Conservation (phyloP, 2,797 vertebrate genomes). For the Phoxinus dragarum region DNA sequence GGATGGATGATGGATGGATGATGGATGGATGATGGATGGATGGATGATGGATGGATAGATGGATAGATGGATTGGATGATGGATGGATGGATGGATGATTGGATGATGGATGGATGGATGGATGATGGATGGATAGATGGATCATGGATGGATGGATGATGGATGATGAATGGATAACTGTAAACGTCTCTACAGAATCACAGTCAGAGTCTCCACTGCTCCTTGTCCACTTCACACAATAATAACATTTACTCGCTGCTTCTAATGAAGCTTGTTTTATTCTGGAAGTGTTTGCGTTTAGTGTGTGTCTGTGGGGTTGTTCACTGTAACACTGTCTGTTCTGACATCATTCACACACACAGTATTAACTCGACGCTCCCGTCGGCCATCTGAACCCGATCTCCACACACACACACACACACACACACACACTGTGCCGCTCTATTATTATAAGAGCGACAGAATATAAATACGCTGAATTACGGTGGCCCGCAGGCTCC, state of each 20-base stretch:
- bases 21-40: no score
- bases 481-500: constrained; percentile 62
- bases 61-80: no score
- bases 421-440: neutral
- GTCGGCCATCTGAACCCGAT: constrained; percentile 39
- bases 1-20: no score
- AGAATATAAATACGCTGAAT: constrained; percentile 73
- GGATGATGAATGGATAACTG: no score
- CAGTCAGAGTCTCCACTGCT: no score
- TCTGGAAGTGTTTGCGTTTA: neutral
- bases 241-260: neutral
- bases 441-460: constrained; percentile 73
- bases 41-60: no score
- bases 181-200: no score
- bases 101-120: no score
- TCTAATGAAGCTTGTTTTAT: neutral
- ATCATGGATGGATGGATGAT: no score
- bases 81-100: no score
- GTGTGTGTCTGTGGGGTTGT: neutral
- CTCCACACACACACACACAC: neutral
- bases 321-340: neutral
- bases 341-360: constrained; percentile 32
- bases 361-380: constrained; percentile 15
- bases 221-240: neutral
- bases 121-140: no score